Evolutionary conservation across 2,888 invertebrate species (phyloP), one percentile per base, ranked within the genome.

Genomic region (Camponotus fellah): DNA sequence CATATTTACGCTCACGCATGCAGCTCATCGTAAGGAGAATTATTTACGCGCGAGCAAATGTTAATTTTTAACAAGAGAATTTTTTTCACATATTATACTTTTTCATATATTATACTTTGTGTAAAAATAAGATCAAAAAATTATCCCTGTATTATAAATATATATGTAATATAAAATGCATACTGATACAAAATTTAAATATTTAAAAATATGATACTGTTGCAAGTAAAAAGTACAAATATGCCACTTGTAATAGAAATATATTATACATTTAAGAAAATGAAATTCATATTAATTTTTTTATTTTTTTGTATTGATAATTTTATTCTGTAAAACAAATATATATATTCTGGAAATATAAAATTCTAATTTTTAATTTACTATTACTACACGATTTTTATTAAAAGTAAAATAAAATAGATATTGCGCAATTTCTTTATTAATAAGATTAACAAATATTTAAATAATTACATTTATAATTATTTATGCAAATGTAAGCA

Each of bases 11-110:
- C 64, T 46, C 37, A 37, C 26, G 76, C 65, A 53, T 56, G 40
- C 71, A 37, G 49, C 26, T 58, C 49, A 37, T 37, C 76, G 60
- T 71, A 62, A 80, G 43, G 6, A 77, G 79, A 80, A 80, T 80
- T 80, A 71, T 80, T 80, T 80, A 71, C 71, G 79, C 71, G 46
- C 5, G 71, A 80, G 71, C 71, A 49, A 71, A 80, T 80, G 60
- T 71, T 60, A 71, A 71, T 79, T 71, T 46, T 12, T 17, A 49
- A 46, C 34, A 37, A 60, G 8, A 34, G 58, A 66, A 14, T 34
- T 46, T 46, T 46, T 40, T 26, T 56, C 6, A 34, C 5, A 17
- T 46, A 34, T n/a, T n/a, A n/a, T n/a, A n/a, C n/a, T n/a, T n/a
- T n/a, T n/a, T n/a, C 5, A 17, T 46, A 60, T 26, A 34, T 79